Percentiles rank a stretch among this genome's conserved stretches.
phyloP scores from a whole-genome alignment of 2,888 invertebrate genomes.

The Lutraria lutraria region DNA sequence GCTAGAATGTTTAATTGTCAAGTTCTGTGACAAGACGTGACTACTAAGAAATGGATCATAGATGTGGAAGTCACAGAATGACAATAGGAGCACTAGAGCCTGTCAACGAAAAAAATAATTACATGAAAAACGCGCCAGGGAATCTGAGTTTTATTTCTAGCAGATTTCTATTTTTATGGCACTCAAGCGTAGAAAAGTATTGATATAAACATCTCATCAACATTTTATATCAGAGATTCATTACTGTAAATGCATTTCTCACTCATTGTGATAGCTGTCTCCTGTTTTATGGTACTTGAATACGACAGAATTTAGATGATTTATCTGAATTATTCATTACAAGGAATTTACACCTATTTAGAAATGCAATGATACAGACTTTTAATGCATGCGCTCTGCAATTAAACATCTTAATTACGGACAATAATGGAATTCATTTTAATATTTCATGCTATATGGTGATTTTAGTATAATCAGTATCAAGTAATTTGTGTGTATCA shows the following conservation, averaged over 20 bases:
- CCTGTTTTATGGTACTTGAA: constrained; percentile 15
- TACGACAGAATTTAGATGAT: constrained; percentile 9
- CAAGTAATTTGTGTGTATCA: background rate
- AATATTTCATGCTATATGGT: background rate
- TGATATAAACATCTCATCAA: constrained; percentile 13
- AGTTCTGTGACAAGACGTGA: background rate
- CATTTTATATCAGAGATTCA: constrained; percentile 7
- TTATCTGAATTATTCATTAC: constrained; percentile 18
- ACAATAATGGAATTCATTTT: background rate
- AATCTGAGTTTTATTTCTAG: background rate
- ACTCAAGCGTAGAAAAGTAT: constrained; percentile 21
- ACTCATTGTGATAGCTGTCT: background rate
- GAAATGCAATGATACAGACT: constrained; percentile 8
- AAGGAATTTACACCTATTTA: constrained; percentile 21
- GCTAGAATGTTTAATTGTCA: background rate
- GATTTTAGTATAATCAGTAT: constrained; percentile 7
- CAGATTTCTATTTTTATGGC: constrained; percentile 21
- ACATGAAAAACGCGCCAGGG: background rate
- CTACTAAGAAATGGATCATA: background rate
- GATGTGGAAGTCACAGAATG: background rate
- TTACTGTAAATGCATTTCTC: constrained; percentile 16
- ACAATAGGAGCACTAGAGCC: background rate
- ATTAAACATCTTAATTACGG: constrained; percentile 16
- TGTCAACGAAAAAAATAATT: background rate
- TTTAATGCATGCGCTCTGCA: background rate